A percentile compares a stretch with the other conserved stretches of the same genome.
Evolutionary conservation across 92 coral and sea anemone species (phyloP).

Genomic region (Parazoanthus atlanticus): DNA sequence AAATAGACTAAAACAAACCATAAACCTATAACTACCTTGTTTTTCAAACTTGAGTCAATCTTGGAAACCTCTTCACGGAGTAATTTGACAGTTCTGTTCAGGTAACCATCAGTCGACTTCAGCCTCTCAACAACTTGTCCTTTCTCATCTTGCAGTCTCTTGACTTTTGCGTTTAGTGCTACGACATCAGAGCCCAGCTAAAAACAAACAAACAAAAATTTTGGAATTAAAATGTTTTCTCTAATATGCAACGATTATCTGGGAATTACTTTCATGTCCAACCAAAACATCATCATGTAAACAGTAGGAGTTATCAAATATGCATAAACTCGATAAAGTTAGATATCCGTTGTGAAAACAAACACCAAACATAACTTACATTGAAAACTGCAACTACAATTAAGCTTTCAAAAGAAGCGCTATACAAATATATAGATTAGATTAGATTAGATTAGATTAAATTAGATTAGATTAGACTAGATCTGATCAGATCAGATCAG

Average conservation of each 20-base stretch:
- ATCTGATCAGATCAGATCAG: no score
- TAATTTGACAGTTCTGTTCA: conserved; percentile 27
- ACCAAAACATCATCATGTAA: neutral
- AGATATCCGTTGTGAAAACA: no score
- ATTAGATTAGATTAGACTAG: no score
- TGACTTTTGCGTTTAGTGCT: conserved; percentile 15
- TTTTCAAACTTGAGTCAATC: conserved; percentile 5
- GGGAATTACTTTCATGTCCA: neutral
- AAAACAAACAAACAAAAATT: neutral
- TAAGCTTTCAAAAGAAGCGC: no score
- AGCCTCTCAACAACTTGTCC: conserved; percentile 2
- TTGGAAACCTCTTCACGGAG: conserved; percentile 22
- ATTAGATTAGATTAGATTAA: no score
- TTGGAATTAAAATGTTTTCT: neutral
- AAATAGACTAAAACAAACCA: neutral
- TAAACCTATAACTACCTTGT: neutral
- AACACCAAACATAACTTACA: no score
- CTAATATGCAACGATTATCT: no score
- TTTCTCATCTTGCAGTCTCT: conserved; percentile 17
- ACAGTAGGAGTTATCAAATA: no score
- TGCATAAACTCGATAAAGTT: no score
- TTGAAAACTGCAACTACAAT: no score
- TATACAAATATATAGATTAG: no score
- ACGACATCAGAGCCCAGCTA: conserved; percentile 14
- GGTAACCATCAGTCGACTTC: conserved; percentile 17